Evolutionary conservation across 2,888 invertebrate genomes (phyloP).

Genomic region (Pinctada fucata): DNA sequence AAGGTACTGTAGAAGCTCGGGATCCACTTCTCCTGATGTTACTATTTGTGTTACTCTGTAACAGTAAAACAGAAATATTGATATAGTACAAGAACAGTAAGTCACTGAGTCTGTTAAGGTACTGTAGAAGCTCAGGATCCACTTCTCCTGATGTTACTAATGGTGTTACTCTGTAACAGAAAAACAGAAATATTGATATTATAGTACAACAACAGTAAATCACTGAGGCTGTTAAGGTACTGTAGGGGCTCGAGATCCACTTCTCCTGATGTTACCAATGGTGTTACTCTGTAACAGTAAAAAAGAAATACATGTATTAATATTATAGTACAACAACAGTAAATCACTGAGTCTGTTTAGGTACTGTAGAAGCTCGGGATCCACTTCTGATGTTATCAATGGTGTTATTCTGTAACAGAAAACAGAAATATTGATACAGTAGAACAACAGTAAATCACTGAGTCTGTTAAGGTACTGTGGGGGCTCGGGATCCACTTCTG

Average conservation of each 20-base stretch:
- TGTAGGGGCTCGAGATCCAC: slow-evolving; percentile 82
- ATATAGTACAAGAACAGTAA: neutral
- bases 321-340: slow-evolving; percentile 70
- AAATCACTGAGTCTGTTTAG: slow-evolving; percentile 75
- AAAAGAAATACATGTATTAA: neutral
- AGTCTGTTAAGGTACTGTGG: slow-evolving; percentile 81
- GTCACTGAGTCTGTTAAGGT: slow-evolving; percentile 78
- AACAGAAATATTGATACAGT: too few relatives aligned
- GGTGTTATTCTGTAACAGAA: slow-evolving; percentile 80
- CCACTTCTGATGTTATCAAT: slow-evolving; percentile 76
- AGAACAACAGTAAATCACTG: slow-evolving; percentile 71
- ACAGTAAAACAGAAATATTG: slow-evolving; percentile 78
- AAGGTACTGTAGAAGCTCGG: slow-evolving; percentile 82
- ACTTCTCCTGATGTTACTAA: slow-evolving; percentile 81
- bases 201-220: slow-evolving; percentile 71
- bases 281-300: slow-evolving; percentile 80
- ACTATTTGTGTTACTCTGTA: slow-evolving; percentile 82
- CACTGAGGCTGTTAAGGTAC: slow-evolving; percentile 79
- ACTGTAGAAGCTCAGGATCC: slow-evolving; percentile 82
- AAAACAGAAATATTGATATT: slow-evolving; percentile 73
- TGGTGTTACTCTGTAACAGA: slow-evolving; percentile 81
- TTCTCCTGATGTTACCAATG: slow-evolving; percentile 81
- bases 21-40: slow-evolving; percentile 81
- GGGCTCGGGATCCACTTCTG: slow-evolving; percentile 81
- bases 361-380: slow-evolving; percentile 82